Conservation (phyloP, 2,888 invertebrate species). For the Bembecia ichneumoniformis region DNA sequence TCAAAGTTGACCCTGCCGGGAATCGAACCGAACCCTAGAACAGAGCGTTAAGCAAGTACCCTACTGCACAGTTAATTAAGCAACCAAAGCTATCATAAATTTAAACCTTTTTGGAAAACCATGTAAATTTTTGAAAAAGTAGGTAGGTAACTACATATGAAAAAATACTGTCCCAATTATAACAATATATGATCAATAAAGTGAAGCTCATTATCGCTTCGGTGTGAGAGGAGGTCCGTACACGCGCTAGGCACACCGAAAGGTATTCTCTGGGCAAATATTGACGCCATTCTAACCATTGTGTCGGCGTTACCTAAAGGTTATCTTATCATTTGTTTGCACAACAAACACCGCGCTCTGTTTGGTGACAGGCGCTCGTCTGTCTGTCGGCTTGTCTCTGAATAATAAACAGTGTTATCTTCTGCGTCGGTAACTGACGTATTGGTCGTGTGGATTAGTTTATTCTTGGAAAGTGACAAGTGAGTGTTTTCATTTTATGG, state of each 20-base stretch:
- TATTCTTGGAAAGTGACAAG: constrained; percentile 42
- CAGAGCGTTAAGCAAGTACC: too few species aligned
- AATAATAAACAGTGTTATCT: constrained; percentile 35
- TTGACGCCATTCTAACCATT: constrained; percentile 55
- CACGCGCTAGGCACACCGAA: constrained; percentile 58
- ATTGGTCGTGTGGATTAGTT: constrained; percentile 37
- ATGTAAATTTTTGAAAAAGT: neutral
- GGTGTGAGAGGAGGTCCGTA: constrained; percentile 32
- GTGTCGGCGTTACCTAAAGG: constrained; percentile 65
- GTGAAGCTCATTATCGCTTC: constrained; percentile 12
- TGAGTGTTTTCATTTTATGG: constrained; percentile 2
- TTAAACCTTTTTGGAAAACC: too few species aligned
- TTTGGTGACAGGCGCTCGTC: constrained; percentile 62
- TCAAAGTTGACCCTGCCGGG: too few species aligned
- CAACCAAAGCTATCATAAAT: too few species aligned
- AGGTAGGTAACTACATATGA: neutral
- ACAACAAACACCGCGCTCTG: constrained; percentile 43
- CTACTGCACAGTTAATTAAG: too few species aligned
- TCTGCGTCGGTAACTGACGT: constrained; percentile 44
- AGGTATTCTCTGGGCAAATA: constrained; percentile 63
- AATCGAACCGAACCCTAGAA: too few species aligned
- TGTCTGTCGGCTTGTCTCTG: constrained; percentile 59
- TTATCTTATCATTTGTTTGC: constrained; percentile 69
- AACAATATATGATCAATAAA: neutral
- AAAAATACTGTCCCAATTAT: neutral